These are phyloP conservation scores for Valencia hispanica DNA, from an alignment of 2,797 vertebrate genomes.

Conservation along the genomic window DNA sequence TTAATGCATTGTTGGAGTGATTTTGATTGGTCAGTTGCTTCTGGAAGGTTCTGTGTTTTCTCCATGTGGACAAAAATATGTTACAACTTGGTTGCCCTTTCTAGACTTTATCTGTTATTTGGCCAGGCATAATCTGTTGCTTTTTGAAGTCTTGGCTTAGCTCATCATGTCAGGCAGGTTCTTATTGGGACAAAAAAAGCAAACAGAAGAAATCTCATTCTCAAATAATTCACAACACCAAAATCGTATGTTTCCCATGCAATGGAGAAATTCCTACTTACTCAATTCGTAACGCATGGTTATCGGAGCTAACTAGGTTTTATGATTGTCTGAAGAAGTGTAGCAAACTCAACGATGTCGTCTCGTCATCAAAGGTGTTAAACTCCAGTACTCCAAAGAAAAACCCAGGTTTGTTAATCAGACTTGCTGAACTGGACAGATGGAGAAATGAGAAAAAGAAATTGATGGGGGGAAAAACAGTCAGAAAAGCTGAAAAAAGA, in stretches of 20 bases:
- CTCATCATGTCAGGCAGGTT: too few species aligned
- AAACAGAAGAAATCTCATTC: neutral
- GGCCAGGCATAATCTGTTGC: neutral
- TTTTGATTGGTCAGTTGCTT: too few species aligned
- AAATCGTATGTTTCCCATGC: neutral
- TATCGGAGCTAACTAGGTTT: neutral
- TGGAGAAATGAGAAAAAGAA: neutral
- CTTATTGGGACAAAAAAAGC: too few species aligned
- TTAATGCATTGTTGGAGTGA: too few species aligned
- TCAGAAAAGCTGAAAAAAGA: neutral
- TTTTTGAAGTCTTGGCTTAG: neutral
- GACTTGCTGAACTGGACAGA: slow-evolving; percentile 6
- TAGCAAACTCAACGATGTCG: neutral
- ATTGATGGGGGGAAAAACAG: neutral
- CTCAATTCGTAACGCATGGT: neutral
- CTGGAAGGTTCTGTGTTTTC: too few species aligned
- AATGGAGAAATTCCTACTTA: neutral
- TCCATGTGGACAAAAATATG: too few species aligned
- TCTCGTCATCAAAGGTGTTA: neutral
- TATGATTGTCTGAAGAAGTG: neutral
- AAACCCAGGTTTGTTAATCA: neutral
- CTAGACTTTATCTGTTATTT: too few species aligned
- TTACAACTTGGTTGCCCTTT: too few species aligned
- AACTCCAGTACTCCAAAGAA: neutral
- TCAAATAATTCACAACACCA: neutral